Conservation (phyloP, 2,797 vertebrate species). For the Hypotaenidia okinawae region DNA sequence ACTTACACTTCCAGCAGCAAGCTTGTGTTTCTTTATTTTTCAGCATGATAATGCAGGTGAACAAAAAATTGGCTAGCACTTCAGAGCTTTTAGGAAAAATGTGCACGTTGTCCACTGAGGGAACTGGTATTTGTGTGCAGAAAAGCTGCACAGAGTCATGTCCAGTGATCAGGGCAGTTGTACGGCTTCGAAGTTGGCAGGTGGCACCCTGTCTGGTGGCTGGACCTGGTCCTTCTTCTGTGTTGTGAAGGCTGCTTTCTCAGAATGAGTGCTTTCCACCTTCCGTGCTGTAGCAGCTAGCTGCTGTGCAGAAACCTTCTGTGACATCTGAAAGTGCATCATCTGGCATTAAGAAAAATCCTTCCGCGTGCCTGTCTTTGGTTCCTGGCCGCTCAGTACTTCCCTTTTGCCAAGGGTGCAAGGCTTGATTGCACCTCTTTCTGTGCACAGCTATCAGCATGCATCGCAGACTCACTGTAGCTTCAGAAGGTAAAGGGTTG, state of each 20-base stretch:
- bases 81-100: neutral
- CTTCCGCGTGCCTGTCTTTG: neutral
- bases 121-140: neutral
- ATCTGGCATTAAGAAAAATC: neutral
- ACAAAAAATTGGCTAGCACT: neutral
- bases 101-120: neutral
- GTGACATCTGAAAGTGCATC: neutral
- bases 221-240: neutral
- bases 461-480: neutral
- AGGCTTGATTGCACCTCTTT: neutral
- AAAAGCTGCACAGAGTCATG: neutral
- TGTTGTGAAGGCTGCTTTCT: neutral
- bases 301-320: neutral
- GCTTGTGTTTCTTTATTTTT: neutral
- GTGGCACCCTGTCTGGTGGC: rapidly evolving
- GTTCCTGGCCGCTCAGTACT: neutral
- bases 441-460: neutral
- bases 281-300: neutral
- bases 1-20: neutral
- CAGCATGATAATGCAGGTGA: neutral
- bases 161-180: neutral
- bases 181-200: neutral
- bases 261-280: neutral
- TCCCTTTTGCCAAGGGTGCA: neutral
- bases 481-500: neutral